A percentile compares a stretch with the other conserved stretches of the same genome.
phyloP scores from a whole-genome alignment of 92 coral and sea anemone genomes.

The Blastomussa wellsi region DNA sequence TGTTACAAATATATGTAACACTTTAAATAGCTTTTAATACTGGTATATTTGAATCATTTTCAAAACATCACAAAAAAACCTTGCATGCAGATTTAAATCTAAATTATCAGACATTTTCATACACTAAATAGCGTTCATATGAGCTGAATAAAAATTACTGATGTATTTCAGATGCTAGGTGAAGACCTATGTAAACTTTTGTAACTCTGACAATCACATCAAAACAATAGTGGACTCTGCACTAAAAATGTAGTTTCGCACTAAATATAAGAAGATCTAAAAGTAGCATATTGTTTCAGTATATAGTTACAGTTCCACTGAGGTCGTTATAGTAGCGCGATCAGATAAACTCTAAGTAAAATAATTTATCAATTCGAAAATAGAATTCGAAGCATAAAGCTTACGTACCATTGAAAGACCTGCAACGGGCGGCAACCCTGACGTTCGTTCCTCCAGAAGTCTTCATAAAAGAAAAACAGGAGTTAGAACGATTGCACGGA shows the following conservation, averaged over 20 bases:
- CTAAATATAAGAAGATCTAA: background rate
- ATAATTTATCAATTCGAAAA: background rate
- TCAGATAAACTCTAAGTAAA: background rate
- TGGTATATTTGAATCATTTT: background rate
- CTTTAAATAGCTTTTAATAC: background rate
- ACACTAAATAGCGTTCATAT: background rate
- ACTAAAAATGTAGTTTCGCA: background rate
- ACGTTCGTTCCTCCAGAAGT: conserved; percentile 74
- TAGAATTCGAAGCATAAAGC: background rate
- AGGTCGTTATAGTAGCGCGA: background rate
- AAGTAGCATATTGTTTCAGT: background rate
- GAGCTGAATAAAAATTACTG: background rate
- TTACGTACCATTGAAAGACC: conserved; percentile 93
- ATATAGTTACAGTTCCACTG: background rate
- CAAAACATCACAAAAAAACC: background rate
- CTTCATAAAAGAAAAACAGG: conserved; percentile 63
- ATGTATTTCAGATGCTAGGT: too few relatives aligned
- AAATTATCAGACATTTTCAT: background rate
- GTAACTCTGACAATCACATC: too few relatives aligned
- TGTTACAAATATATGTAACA: background rate
- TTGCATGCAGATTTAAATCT: background rate
- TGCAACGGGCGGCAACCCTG: conserved; percentile 94
- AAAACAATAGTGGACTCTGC: too few relatives aligned
- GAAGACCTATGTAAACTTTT: too few relatives aligned
- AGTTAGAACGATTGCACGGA: conserved; percentile 13